Base-by-base conservation (phyloP, 2,113 vertebrate genomes). In the Nibea albiflora region DNA sequence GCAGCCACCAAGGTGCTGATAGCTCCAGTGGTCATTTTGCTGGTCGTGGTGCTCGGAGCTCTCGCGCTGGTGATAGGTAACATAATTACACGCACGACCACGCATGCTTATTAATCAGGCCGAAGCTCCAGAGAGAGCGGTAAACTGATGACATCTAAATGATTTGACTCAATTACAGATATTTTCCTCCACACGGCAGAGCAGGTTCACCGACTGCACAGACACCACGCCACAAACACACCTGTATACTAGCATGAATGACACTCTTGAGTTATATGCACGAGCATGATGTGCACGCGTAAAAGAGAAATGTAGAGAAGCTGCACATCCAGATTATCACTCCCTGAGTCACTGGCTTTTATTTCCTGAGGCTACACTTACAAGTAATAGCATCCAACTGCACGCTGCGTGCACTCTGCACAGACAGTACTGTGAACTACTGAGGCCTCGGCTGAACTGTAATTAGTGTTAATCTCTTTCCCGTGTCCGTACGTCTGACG, bases 11-110 rank as follows among this genome's bases (percentile, higher is more conserved):
- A 99, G 91, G 90, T 99, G 86, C 94, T 99, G 75, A 92, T 99
- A 83, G 96, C 97, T 67, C 98, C 98, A 31, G 78, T 98, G 89
- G 96, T 98, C 92, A 83, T 98, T 88, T 93, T 98, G 83, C 94
- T 99, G 91, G 96, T 97, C 87, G 93, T 98, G 94, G 97, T 97
- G 87, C 89, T 99, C 62, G 98, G 98, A 94, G 96, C 97, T 14
- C 91, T 99, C 87, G 97, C 97, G 62, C 93, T 99, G 92, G 96
- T 99, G 85, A 95, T 98, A 93, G 97, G 98, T 99, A 96, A 97
- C 64, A 61, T 26, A 74, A 60, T 67, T 65, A 73, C 28, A 52
- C 65, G 44, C 78, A 61, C 73, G 47, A 62, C 58, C 60, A 66
- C 78, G 54, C 76, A 15, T n/a, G 50, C 39, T 57, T 47, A 60